These are phyloP conservation scores for Centropus bengalensis DNA, from an alignment of 2,113 vertebrate species.

Conservation along the genomic window DNA sequence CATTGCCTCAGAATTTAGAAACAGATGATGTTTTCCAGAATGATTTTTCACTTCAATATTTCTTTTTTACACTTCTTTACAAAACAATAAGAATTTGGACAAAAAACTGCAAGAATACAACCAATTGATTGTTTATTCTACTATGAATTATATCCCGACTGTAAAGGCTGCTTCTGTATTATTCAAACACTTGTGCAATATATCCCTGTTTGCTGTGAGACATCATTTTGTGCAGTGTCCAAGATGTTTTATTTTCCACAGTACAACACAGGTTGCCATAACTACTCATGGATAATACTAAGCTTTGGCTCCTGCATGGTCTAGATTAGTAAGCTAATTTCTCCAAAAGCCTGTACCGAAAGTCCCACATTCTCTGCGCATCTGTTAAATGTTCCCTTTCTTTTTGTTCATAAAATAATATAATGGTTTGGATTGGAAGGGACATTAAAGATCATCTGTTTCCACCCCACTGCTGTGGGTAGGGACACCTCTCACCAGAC, in stretches of 20 bases:
- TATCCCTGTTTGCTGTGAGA: background rate
- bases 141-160: background rate
- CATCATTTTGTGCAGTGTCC: background rate
- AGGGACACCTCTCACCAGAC: too few species aligned
- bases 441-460: too few species aligned
- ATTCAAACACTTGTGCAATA: background rate
- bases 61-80: background rate
- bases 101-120: background rate
- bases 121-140: background rate
- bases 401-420: too few species aligned
- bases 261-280: background rate
- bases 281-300: background rate
- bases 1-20: background rate
- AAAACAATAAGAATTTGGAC: background rate
- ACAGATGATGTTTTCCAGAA: background rate
- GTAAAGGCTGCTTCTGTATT: background rate
- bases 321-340: background rate
- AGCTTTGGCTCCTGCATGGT: background rate
- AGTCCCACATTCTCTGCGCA: background rate
- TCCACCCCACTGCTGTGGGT: too few species aligned
- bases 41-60: background rate
- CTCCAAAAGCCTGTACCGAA: background rate
- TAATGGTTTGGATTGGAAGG: too few species aligned
- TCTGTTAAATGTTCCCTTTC: background rate
- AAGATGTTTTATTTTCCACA: background rate